Conservation (phyloP, 2,888 invertebrate genomes). For the Philopedon plagiatum region DNA sequence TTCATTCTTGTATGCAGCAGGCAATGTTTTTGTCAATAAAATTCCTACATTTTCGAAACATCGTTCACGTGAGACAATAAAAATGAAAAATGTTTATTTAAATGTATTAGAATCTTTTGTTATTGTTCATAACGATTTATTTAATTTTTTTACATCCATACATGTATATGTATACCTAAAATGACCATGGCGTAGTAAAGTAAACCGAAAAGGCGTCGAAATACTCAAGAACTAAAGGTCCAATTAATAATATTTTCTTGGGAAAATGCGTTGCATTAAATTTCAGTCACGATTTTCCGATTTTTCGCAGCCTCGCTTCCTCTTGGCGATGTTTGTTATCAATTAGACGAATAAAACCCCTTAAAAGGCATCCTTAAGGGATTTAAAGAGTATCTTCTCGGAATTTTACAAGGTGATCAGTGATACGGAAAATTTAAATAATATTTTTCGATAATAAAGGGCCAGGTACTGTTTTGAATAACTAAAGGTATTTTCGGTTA, state of each 20-base stretch:
- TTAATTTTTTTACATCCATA: background rate
- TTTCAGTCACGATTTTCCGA: slow-evolving; percentile 50
- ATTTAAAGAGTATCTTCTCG: slow-evolving; percentile 20
- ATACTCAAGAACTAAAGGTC: slow-evolving; percentile 29
- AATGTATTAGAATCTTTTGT: no score
- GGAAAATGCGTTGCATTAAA: slow-evolving; percentile 48
- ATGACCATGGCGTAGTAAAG: background rate
- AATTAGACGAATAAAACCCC: slow-evolving; percentile 48
- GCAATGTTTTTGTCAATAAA: no score
- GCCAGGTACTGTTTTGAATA: background rate
- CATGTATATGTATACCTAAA: background rate
- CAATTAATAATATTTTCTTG: slow-evolving; percentile 43
- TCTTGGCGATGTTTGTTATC: slow-evolving; percentile 47
- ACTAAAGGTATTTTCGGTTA: background rate
- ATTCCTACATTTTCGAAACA: no score
- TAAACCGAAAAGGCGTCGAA: background rate
- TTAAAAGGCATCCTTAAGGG: slow-evolving; percentile 41
- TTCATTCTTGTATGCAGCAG: no score
- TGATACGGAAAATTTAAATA: slow-evolving; percentile 4
- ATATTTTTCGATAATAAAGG: background rate
- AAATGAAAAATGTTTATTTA: no score
- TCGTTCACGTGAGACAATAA: no score
- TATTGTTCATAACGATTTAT: no score
- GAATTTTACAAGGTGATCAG: slow-evolving; percentile 34
- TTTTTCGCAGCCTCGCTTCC: slow-evolving; percentile 43